Evolutionary conservation across 1,140 invertebrate genomes (phyloP).

Genomic region (Rhynchophorus ferrugineus): DNA sequence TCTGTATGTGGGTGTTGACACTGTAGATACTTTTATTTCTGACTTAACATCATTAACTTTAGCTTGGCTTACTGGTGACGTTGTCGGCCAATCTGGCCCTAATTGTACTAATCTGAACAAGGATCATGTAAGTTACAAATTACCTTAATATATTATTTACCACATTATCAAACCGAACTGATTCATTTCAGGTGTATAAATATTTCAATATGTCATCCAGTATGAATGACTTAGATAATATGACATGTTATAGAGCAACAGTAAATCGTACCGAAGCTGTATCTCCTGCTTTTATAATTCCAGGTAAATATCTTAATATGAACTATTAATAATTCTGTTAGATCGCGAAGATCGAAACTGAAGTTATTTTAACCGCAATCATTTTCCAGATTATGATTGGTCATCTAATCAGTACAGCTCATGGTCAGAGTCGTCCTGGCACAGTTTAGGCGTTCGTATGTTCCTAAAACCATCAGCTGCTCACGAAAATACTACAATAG

Average conservation of each 20-base stretch:
- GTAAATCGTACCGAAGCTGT: slow-evolving; percentile 65
- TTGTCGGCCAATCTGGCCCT: slow-evolving; percentile 16
- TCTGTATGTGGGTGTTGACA: slow-evolving; percentile 33
- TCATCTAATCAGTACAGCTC: slow-evolving; percentile 71
- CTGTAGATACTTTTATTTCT: slow-evolving; percentile 39
- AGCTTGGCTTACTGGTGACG: slow-evolving; percentile 49
- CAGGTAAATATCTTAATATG: slow-evolving; percentile 47
- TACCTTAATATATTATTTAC: background rate
- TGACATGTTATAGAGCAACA: slow-evolving; percentile 64
- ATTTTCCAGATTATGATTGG: slow-evolving; percentile 70
- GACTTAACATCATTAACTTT: slow-evolving; percentile 47
- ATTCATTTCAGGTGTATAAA: slow-evolving; percentile 41
- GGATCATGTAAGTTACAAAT: slow-evolving; percentile 26
- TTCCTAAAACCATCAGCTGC: slow-evolving; percentile 69
- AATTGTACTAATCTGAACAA: slow-evolving; percentile 33
- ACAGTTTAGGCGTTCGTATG: slow-evolving; percentile 62
- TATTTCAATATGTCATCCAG: slow-evolving; percentile 46
- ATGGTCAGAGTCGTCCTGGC: slow-evolving; percentile 90
- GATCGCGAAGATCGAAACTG: background rate
- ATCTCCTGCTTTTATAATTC: slow-evolving; percentile 71
- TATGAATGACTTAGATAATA: slow-evolving; percentile 42
- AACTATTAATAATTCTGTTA: background rate
- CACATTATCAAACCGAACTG: background rate
- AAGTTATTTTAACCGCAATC: too few relatives aligned
- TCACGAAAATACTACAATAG: slow-evolving; percentile 59